A percentile compares a stretch with the other conserved stretches of the same genome.
phyloP scores from a whole-genome alignment of 2,113 vertebrate species.

The Genyomyrus donnyi region DNA sequence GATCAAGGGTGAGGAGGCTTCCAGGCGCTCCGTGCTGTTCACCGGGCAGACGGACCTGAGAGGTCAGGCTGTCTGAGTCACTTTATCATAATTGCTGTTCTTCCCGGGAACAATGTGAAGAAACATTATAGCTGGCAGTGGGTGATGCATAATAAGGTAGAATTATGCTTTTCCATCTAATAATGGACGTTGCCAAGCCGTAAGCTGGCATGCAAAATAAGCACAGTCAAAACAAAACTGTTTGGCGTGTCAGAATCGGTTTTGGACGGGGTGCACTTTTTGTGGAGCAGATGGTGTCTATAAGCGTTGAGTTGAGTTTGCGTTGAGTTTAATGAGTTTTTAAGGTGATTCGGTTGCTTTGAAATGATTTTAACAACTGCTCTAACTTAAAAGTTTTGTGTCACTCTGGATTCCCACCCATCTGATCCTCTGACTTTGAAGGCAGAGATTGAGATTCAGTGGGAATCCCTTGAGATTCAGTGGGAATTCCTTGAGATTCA shows the following conservation, averaged over 20 bases:
- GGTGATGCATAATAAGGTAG: background rate
- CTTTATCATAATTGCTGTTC: background rate
- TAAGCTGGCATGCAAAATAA: background rate
- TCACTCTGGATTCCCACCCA: background rate
- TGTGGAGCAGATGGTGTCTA: background rate
- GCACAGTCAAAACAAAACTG: background rate
- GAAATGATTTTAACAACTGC: background rate
- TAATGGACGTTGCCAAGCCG: background rate
- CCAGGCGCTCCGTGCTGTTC: constrained; percentile 20
- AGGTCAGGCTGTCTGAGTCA: constrained; percentile 28
- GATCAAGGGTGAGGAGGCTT: constrained; percentile 14
- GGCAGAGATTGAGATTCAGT: background rate
- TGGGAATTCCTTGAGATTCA: background rate
- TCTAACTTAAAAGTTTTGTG: background rate
- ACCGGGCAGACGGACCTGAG: constrained; percentile 19
- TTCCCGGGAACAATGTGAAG: background rate
- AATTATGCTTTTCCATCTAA: background rate
- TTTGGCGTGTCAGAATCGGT: background rate
- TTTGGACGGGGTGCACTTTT: constrained; percentile 16
- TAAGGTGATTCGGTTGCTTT: background rate
- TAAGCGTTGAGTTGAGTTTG: background rate
- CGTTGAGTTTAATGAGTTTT: background rate
- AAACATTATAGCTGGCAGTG: background rate
- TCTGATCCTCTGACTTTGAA: background rate
- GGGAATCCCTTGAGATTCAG: too few species aligned